Conservation (phyloP, 1,140 invertebrate species). For the Zaprionus africanus region DNA sequence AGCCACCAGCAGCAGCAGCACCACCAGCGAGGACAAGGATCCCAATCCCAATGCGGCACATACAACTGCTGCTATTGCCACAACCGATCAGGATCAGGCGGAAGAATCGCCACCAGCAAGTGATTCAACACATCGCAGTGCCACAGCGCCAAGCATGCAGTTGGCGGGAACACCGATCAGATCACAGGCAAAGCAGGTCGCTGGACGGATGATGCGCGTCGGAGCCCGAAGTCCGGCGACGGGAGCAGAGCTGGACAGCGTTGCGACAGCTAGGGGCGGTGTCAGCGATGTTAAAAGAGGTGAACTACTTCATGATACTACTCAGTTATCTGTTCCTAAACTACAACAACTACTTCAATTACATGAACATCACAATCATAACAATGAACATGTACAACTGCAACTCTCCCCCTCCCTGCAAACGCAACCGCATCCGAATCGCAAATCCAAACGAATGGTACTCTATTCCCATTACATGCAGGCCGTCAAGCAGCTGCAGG, state of each 20-base stretch:
- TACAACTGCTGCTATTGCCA: neutral
- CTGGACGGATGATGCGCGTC: no score
- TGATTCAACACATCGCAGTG: neutral
- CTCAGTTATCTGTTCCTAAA: neutral
- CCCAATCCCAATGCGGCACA: neutral
- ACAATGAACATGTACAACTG: neutral
- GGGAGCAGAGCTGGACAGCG: neutral
- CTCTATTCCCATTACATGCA: constrained; percentile 84
- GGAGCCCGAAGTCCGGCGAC: no score
- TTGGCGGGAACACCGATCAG: no score
- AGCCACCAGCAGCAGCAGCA: no score
- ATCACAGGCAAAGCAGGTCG: no score
- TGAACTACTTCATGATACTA: constrained; percentile 42
- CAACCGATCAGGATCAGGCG: neutral
- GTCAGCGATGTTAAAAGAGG: constrained; percentile 32
- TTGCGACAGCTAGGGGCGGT: neutral
- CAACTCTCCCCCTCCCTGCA: constrained; percentile 3
- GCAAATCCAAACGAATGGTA: constrained; percentile 83
- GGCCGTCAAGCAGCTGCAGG: constrained; percentile 84
- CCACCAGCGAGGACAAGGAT: no score
- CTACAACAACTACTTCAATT: constrained; percentile 15
- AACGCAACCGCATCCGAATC: no score
- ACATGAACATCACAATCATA: neutral
- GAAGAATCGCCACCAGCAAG: neutral
- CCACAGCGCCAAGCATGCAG: no score